These are phyloP conservation scores for Leucophenga montana DNA, from an alignment of 2,888 invertebrate species.

Conservation along the genomic window DNA sequence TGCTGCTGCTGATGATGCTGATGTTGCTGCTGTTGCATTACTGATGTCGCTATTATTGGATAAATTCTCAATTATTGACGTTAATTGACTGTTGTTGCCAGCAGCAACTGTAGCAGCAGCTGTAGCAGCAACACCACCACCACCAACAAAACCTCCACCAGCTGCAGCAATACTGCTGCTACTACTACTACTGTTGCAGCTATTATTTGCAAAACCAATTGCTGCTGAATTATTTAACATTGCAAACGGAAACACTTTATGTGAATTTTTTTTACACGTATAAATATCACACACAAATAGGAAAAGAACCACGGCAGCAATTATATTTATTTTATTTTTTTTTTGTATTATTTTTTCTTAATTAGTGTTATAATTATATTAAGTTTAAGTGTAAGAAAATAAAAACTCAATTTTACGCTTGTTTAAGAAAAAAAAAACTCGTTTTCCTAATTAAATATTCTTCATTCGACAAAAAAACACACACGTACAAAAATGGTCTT, in stretches of 20 bases:
- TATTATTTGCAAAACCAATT: constrained; percentile 61
- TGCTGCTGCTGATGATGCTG: constrained; percentile 15
- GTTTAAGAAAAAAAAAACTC: too few species aligned
- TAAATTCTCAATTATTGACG: constrained; percentile 72
- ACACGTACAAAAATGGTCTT: constrained; percentile 39
- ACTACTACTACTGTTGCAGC: constrained; percentile 47
- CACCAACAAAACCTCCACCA: constrained; percentile 35
- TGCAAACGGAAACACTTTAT: constrained; percentile 45
- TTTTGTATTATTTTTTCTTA: too few species aligned
- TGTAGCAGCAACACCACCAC: constrained; percentile 29
- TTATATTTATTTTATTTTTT: too few species aligned
- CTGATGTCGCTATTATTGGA: constrained; percentile 66
- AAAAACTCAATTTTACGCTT: too few species aligned
- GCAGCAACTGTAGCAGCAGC: constrained; percentile 31
- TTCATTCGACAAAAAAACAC: constrained; percentile 32
- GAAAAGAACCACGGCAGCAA: constrained; percentile 22
- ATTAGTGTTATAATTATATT: too few species aligned
- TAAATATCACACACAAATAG: constrained; percentile 30
- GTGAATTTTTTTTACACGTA: not conserved
- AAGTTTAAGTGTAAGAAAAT: too few species aligned
- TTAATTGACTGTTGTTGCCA: constrained; percentile 68
- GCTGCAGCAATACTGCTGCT: constrained; percentile 35
- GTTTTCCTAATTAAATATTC: too few species aligned
- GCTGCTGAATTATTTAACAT: constrained; percentile 66
- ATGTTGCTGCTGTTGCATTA: constrained; percentile 30